Evolutionary conservation across 2,888 invertebrate species (phyloP), one percentile per base, ranked within the genome.

Genomic region (Apodemia mormo): DNA sequence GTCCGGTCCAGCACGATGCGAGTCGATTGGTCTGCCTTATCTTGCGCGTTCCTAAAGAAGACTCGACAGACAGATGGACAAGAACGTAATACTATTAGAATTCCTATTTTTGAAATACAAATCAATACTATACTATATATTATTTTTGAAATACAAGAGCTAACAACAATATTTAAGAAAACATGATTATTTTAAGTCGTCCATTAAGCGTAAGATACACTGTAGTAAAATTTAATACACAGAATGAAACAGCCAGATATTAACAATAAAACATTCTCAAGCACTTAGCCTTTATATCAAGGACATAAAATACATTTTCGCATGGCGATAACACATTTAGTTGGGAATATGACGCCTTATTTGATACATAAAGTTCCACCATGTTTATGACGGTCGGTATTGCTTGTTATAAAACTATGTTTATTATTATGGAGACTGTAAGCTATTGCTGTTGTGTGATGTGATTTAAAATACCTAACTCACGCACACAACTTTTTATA

Each of bases 341-440:
- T 33, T 64, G 61, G 61, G 29, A 64, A 64, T 64, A 64, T 54
- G 52, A 64, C 37, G 61, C 61, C 61, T 64, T 64, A 37, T 64
- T 64, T 64, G 61, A 64, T 64, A 64, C 61, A 64, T 64, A 64
- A 64, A 64, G 61, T 64, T 64, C 61, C 37, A 14, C 61, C 33
- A 64, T 64, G 61, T 64, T 64, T 64, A 64, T 64, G 61, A 64
- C 61, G 61, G 61, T 64, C 61, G 33, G 33, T 33, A 64, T 64
- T 64, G 61, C 61, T 64, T 54, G 33, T 64, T 64, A 64, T 64
- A 64, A 64, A 64, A 64, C 61, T 64, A 64, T 64, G 61, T 64
- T 64, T 64, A 64, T 64, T 64, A 64, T 64, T 37, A 64, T 64
- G 61, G 61, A 5, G 61, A 37, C 33, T 64, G 61, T 64, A 64